Percentiles rank a stretch among this genome's conserved stretches.
Conservation (phyloP, 2,113 vertebrate genomes). For the Pantherophis guttatus region DNA sequence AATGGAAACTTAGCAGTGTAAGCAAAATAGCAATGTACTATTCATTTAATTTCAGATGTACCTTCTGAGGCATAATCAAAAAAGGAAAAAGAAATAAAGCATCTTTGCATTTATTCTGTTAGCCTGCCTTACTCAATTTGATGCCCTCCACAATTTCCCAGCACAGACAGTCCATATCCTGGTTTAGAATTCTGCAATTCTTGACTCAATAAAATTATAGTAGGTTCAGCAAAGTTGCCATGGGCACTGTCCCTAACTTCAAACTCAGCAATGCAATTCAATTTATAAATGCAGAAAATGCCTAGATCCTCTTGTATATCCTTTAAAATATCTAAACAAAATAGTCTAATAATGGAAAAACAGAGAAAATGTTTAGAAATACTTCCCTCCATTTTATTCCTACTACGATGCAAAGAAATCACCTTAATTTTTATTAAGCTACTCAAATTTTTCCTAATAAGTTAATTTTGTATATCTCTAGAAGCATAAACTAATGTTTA, state of each 20-base stretch:
- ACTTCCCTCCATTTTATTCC: not conserved
- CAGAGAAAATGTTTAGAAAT: not conserved
- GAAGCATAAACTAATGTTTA: slow-evolving; percentile 56
- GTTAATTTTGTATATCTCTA: not conserved
- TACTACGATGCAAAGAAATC: not conserved
- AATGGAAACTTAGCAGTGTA: not conserved
- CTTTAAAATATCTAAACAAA: not conserved
- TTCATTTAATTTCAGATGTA: not conserved
- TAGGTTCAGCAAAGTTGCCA: not conserved
- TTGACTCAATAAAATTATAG: not conserved
- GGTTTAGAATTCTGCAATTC: not conserved
- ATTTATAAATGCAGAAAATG: not conserved
- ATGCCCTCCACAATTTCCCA: not conserved
- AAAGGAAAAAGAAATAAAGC: not conserved
- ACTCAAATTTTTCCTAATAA: not conserved
- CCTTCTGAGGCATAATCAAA: not conserved
- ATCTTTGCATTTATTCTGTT: not conserved
- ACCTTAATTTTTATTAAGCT: not conserved
- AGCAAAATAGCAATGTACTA: not conserved
- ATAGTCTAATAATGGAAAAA: not conserved
- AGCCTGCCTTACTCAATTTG: not conserved
- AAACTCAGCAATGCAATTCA: not conserved
- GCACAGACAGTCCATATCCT: not conserved
- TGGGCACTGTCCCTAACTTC: not conserved
- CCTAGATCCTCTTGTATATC: not conserved